These are phyloP conservation scores for Pseudobourletiella spinata DNA, from an alignment of 1,140 invertebrate species.

Conservation along the genomic window DNA sequence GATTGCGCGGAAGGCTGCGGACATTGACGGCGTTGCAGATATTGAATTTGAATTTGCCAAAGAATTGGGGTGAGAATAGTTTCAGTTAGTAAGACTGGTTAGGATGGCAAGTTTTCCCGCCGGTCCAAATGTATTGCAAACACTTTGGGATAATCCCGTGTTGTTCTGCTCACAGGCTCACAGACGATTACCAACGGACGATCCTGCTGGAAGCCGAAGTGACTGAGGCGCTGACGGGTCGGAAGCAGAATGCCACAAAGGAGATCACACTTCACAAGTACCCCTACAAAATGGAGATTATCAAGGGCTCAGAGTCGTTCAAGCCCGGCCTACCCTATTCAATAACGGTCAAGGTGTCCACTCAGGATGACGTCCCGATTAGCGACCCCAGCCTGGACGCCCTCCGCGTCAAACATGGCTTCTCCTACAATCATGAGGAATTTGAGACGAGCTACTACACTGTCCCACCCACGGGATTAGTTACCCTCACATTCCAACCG, in stretches of 20 bases:
- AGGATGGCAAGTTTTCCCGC: too few species aligned
- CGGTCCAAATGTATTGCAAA: too few species aligned
- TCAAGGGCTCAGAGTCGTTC: conserved; percentile 72
- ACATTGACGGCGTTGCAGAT: conserved; percentile 64
- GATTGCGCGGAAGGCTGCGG: conserved; percentile 65
- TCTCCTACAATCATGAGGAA: conserved; percentile 54
- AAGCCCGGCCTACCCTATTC: conserved; percentile 77
- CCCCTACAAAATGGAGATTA: conserved; percentile 71
- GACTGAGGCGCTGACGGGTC: conserved; percentile 67
- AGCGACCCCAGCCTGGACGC: conserved; percentile 50
- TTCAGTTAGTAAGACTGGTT: too few species aligned
- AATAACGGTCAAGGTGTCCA: conserved; percentile 55
- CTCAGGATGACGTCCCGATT: conserved; percentile 65
- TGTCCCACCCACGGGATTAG: conserved; percentile 57
- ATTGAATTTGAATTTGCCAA: conserved; percentile 65
- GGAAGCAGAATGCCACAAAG: conserved; percentile 67
- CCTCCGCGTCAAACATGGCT: conserved; percentile 56
- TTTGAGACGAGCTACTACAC: conserved; percentile 51
- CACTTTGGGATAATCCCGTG: too few species aligned
- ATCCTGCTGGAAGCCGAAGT: conserved; percentile 67
- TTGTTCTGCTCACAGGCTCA: too few species aligned
- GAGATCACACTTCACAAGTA: conserved; percentile 66
- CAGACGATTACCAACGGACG: conserved; percentile 62
- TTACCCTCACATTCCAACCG: conserved; percentile 60
- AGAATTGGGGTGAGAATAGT: conserved; percentile 53